A percentile compares a stretch with the other conserved stretches of the same genome.
These are phyloP conservation scores for Megaptera novaeangliae DNA, from an alignment of 2,113 vertebrate species.

Conservation along the genomic window DNA sequence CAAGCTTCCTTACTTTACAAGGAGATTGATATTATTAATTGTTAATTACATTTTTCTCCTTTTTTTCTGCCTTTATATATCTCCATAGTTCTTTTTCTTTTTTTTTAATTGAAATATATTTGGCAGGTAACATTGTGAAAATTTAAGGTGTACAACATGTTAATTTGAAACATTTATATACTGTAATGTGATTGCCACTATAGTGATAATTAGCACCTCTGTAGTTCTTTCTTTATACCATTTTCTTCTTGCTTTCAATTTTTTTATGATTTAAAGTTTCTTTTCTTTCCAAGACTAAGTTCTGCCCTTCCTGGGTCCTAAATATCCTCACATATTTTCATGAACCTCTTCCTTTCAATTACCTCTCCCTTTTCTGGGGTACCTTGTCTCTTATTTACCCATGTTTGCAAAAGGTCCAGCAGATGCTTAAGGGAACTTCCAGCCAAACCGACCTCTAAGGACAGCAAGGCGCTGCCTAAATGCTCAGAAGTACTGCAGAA, in stretches of 20 bases:
- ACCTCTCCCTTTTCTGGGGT: not conserved
- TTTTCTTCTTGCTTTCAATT: not conserved
- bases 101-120: not conserved
- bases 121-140: not conserved
- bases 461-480: not conserved
- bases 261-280: not conserved
- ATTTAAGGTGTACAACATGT: not conserved
- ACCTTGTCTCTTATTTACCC: not conserved
- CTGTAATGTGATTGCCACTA: not conserved
- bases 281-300: not conserved
- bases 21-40: not conserved
- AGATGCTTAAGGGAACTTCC: not conserved
- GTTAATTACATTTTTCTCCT: not conserved
- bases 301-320: not conserved
- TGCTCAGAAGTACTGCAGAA: not conserved
- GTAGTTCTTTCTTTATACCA: not conserved
- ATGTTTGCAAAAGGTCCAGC: not conserved
- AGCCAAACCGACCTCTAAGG: not conserved
- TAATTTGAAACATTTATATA: not conserved
- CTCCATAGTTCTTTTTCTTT: not conserved
- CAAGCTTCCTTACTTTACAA: not conserved
- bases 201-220: not conserved
- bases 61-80: not conserved
- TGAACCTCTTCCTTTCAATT: not conserved
- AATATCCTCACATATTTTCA: not conserved